Percentiles rank a stretch among this genome's conserved stretches.
phyloP scores from a whole-genome alignment of 35 echinoderm and acorn worm species.

The Ophioderma brevispina region DNA sequence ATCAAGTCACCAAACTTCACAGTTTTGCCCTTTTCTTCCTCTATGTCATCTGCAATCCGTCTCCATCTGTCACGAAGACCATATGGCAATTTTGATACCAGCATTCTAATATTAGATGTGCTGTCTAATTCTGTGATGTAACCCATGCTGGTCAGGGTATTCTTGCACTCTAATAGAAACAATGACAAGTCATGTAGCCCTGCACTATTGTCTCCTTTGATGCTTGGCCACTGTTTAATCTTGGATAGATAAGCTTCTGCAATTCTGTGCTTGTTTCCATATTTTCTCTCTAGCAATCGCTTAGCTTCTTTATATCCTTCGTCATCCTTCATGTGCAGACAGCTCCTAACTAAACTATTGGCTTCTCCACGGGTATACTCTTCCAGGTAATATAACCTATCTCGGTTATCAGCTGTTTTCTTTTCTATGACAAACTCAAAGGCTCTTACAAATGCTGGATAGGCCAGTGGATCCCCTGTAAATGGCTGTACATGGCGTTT shows the following conservation, averaged over 20 bases:
- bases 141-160: background rate
- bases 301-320: slow-evolving; percentile 1
- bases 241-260: background rate
- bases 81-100: background rate
- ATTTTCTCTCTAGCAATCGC: background rate
- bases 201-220: background rate
- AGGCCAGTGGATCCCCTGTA: background rate
- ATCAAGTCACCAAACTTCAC: background rate
- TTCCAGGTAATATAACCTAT: slow-evolving; percentile 14
- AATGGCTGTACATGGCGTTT: background rate
- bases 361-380: slow-evolving; percentile 6
- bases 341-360: background rate
- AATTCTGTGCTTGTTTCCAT: slow-evolving; percentile 14
- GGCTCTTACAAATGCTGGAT: background rate
- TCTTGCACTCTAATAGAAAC: slow-evolving; percentile 12
- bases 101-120: background rate
- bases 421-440: background rate
- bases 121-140: background rate
- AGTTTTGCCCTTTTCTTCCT: background rate
- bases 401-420: background rate
- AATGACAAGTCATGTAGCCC: background rate
- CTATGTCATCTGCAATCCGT: background rate
- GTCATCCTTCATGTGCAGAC: background rate
- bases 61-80: background rate
- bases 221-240: background rate